Evolutionary conservation across 2,113 vertebrate genomes (phyloP), one percentile per base, ranked within the genome.

Genomic region (Phaethon lepturus): DNA sequence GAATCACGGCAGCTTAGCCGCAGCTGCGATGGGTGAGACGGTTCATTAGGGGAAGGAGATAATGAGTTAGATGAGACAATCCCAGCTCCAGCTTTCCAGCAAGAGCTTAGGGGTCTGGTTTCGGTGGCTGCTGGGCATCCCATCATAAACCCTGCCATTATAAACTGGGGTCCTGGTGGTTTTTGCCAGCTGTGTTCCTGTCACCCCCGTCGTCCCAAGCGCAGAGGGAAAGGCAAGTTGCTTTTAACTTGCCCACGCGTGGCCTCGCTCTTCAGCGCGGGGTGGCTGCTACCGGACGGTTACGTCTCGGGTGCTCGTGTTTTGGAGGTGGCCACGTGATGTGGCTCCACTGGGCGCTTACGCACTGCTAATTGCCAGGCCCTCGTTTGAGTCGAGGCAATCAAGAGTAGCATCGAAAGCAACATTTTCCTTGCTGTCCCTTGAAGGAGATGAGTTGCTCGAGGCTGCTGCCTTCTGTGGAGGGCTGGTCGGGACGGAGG

Each of bases 151-250:
- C 24, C 26, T 55, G 10, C 63, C 44, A 2, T 12, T 17, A 52
- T 40, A 85, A 63, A 1, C 26, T 5, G n/a, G 35, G 25, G 2
- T 89, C 12, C 60, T 55, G 28, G 18, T 68, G 78, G 42, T 0
- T 64, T 91, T 83, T 67, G 10, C 40, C 42, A 24, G 26, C 24
- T 25, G 17, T 5, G 33, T 7, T 69, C 18, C 1, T 29, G 1
- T 53, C 2, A 1, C 14, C 11, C 29, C 0, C 0, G 0, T 9
- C 72, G 29, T 9, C 40, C 28, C 18, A 26, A 35, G 49, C 0
- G 5, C n/a, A 17, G 28, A 17, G 40, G 53, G 52, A 52, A 42
- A 49, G 56, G 3, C 24, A 38, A 81, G 29, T 35, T 68, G 52
- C 29, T 72, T 58, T 74, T 38, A 53, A 58, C 10, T 45, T 47